Percentiles rank a stretch among this genome's conserved stretches.
These are phyloP conservation scores for Orchestes rusci DNA, from an alignment of 2,888 invertebrate species.

Conservation along the genomic window DNA sequence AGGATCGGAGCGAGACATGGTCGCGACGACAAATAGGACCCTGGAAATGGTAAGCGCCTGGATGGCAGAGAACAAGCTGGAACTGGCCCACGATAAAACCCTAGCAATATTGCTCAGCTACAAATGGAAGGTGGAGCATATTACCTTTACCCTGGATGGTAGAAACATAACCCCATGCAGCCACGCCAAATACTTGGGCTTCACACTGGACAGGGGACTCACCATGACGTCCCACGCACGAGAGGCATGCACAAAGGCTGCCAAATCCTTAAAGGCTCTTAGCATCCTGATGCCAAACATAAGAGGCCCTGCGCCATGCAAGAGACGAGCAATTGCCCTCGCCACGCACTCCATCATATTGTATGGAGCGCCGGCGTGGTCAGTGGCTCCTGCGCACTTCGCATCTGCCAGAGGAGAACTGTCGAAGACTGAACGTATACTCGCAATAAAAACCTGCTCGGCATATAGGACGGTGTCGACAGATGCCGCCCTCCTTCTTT, in stretches of 20 bases:
- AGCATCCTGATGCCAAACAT: not conserved
- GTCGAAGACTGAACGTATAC: slow-evolving; percentile 7
- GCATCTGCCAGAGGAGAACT: slow-evolving; percentile 3
- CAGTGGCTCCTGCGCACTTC: not conserved
- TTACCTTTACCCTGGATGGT: not conserved
- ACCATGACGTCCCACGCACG: slow-evolving; percentile 10
- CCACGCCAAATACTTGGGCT: slow-evolving; percentile 14
- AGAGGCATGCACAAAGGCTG: slow-evolving; percentile 5
- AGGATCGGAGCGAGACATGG: not conserved
- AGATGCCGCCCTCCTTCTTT: slow-evolving; percentile 14
- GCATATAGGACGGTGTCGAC: slow-evolving; percentile 20
- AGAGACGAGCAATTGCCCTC: not conserved
- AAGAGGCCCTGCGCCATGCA: not conserved
- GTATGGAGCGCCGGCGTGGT: slow-evolving; percentile 24
- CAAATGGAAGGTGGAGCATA: not conserved
- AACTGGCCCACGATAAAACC: slow-evolving; percentile 9
- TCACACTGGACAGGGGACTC: slow-evolving; percentile 4
- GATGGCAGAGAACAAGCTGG: slow-evolving; percentile 5
- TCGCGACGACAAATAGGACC: not conserved
- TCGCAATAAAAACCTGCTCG: slow-evolving; percentile 3
- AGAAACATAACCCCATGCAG: not conserved
- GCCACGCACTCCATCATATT: slow-evolving; percentile 4
- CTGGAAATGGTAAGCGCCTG: not conserved
- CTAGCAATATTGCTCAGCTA: slow-evolving; percentile 1
- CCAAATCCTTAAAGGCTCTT: slow-evolving; percentile 2